phyloP scores from a whole-genome alignment of 2,797 vertebrate genomes.

The Microhierax caerulescens region DNA sequence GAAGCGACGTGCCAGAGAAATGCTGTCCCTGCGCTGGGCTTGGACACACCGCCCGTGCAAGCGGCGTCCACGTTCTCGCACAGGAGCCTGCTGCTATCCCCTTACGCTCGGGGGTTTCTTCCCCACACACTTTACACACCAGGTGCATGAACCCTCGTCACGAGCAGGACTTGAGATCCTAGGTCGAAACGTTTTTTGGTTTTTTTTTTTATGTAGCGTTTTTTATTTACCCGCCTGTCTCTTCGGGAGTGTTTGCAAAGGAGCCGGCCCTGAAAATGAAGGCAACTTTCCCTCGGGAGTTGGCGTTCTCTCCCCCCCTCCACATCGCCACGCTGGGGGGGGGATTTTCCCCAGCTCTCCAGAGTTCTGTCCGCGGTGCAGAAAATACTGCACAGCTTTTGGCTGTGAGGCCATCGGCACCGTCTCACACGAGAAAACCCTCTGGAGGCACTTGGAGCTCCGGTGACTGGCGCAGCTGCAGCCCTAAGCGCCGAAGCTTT shows the following conservation, averaged over 20 bases:
- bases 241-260: background rate
- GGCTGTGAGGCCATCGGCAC: background rate
- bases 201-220: background rate
- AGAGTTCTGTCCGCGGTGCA: accelerated
- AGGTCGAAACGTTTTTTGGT: background rate
- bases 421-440: background rate
- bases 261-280: background rate
- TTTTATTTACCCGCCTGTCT: background rate
- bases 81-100: accelerated
- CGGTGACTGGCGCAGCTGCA: background rate
- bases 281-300: background rate
- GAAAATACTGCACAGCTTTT: background rate
- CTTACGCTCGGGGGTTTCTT: accelerated
- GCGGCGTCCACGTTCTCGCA: accelerated
- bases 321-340: accelerated
- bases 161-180: accelerated
- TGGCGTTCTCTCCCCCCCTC: background rate
- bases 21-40: background rate
- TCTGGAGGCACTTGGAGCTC: background rate
- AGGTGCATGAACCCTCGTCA: accelerated
- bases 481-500: background rate
- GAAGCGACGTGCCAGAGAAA: background rate
- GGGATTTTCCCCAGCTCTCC: background rate
- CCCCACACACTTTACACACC: accelerated
- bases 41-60: accelerated